Conservation (phyloP, 2,113 vertebrate genomes). For the Coptodon bakossiorum region DNA sequence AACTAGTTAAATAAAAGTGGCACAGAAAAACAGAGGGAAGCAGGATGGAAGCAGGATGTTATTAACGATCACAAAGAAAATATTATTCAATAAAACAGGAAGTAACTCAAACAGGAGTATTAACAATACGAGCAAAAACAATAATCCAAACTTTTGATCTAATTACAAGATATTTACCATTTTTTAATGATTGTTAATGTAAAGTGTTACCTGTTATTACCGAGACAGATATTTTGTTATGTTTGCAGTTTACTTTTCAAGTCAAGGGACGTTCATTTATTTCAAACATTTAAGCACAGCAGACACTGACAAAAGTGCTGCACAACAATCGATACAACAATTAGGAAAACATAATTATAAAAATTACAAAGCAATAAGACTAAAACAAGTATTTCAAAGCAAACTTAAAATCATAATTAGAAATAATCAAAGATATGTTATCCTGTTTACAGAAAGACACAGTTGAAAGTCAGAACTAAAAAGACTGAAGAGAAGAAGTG, state of each 20-base stretch:
- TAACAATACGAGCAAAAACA: accelerated
- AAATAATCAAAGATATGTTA: neutral
- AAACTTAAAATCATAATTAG: neutral
- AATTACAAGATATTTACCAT: neutral
- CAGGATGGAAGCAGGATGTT: neutral
- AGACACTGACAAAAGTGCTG: neutral
- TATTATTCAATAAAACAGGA: neutral
- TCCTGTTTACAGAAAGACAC: neutral
- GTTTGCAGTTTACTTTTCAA: neutral
- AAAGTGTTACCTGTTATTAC: neutral
- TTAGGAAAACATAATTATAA: neutral
- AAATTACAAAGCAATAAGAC: neutral
- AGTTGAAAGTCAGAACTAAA: neutral
- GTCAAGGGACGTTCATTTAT: neutral
- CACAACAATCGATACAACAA: neutral
- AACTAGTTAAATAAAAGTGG: neutral
- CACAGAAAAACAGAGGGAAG: neutral
- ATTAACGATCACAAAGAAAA: neutral
- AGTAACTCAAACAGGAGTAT: neutral
- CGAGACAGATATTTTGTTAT: neutral
- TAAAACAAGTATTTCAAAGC: neutral
- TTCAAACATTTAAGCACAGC: neutral
- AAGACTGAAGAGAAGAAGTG: neutral
- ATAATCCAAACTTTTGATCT: neutral
- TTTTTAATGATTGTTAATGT: neutral